These are phyloP conservation scores for Pedicia rivosa DNA, from an alignment of 2,888 invertebrate genomes.

Conservation along the genomic window DNA sequence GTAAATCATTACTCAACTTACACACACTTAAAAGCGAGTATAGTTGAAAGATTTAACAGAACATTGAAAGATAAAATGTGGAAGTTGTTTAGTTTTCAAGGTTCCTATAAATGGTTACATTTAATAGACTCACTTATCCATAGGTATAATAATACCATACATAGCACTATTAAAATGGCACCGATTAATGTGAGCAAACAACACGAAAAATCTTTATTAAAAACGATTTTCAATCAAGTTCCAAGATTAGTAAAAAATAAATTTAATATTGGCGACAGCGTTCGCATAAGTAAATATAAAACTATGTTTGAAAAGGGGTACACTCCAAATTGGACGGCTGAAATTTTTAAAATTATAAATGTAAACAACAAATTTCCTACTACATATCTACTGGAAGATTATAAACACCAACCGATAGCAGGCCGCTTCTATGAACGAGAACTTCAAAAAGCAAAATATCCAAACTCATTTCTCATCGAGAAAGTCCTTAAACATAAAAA, in stretches of 20 bases:
- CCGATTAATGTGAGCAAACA: constrained; percentile 16
- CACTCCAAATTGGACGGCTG: constrained; percentile 18
- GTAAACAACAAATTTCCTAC: too few species aligned
- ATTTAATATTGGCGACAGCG: constrained; percentile 15
- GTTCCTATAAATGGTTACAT: constrained; percentile 12
- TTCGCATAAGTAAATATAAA: constrained; percentile 16
- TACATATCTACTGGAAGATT: constrained; percentile 15
- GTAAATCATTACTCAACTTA: constrained; percentile 12
- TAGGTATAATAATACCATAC: constrained; percentile 14
- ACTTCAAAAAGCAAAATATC: constrained; percentile 17
- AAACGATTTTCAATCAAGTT: constrained; percentile 9
- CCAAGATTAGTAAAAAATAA: constrained; percentile 10
- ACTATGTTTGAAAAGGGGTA: constrained; percentile 16
- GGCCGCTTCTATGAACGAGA: constrained; percentile 19
- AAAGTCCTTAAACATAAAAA: constrained; percentile 14
- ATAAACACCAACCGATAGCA: constrained; percentile 15
- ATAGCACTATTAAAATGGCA: constrained; percentile 14
- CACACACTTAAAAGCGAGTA: constrained; percentile 16
- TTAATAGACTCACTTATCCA: constrained; percentile 11
- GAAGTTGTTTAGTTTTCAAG: constrained; percentile 14
- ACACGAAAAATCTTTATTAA: constrained; percentile 11
- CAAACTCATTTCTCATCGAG: constrained; percentile 19
- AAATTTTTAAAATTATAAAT: constrained; percentile 17
- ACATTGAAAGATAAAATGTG: constrained; percentile 14
- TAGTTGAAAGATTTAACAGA: constrained; percentile 15